A percentile compares a stretch with the other conserved stretches of the same genome.
These are phyloP conservation scores for Trilocha varians DNA, from an alignment of 2,888 invertebrate species.

Conservation along the genomic window DNA sequence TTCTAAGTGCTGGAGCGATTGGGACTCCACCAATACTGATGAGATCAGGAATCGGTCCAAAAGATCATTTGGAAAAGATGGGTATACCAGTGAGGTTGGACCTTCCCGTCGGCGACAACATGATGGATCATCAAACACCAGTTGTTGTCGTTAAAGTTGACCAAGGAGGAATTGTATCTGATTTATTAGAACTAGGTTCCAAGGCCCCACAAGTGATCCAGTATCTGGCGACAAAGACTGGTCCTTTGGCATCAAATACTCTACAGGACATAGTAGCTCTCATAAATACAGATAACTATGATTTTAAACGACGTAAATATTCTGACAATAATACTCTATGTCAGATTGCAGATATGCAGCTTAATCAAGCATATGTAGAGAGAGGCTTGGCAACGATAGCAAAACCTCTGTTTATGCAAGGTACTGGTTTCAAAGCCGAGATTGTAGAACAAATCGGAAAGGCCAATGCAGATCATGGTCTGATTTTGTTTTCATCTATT, in stretches of 20 bases:
- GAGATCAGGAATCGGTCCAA: slow-evolving; percentile 46
- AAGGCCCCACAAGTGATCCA: slow-evolving; percentile 14
- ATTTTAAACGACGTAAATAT: slow-evolving; percentile 22
- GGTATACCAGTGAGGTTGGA: slow-evolving; percentile 28
- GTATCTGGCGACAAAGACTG: slow-evolving; percentile 19
- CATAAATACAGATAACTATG: slow-evolving; percentile 38
- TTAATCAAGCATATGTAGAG: slow-evolving; percentile 31
- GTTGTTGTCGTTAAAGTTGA: slow-evolving; percentile 29
- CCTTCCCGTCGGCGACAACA: slow-evolving; percentile 38
- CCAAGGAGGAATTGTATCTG: slow-evolving; percentile 4
- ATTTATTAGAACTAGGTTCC: slow-evolving; percentile 7
- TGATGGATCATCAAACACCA: slow-evolving; percentile 39
- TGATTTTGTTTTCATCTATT: slow-evolving; percentile 29
- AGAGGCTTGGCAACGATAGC: slow-evolving; percentile 17
- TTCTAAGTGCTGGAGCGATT: slow-evolving; percentile 43
- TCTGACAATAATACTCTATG: slow-evolving; percentile 25
- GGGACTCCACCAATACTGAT: slow-evolving; percentile 44
- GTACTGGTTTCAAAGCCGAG: slow-evolving; percentile 17
- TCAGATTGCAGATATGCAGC: slow-evolving; percentile 33
- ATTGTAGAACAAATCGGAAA: slow-evolving; percentile 24
- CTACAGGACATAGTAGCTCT: slow-evolving; percentile 36
- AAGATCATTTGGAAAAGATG: slow-evolving; percentile 27
- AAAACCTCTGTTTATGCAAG: slow-evolving; percentile 14
- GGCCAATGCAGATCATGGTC: slow-evolving; percentile 22
- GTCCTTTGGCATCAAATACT: slow-evolving; percentile 36